Evolutionary conservation across 2,797 vertebrate genomes (phyloP).

Genomic region (Leptatherina wallacei): DNA sequence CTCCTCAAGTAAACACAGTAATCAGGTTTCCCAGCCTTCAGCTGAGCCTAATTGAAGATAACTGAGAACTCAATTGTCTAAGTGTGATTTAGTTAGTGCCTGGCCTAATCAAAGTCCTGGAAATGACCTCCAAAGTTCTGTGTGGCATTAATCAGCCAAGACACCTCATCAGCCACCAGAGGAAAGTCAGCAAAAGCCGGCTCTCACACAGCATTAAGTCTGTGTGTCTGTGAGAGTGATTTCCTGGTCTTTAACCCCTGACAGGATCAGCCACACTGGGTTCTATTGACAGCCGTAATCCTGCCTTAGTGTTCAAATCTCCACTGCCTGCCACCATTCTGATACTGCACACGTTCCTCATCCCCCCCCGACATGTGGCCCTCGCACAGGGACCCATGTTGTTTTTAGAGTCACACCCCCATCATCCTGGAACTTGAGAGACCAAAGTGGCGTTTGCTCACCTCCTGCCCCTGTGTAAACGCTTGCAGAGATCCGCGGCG

Average conservation of each 20-base stretch:
- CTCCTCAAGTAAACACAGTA: slow-evolving; percentile 67
- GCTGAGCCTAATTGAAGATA: slow-evolving; percentile 70
- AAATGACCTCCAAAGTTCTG: slow-evolving; percentile 76
- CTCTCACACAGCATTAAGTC: slow-evolving; percentile 51
- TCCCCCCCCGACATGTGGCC: slow-evolving; percentile 57
- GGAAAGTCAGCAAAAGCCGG: slow-evolving; percentile 46
- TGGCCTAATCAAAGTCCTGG: slow-evolving; percentile 77
- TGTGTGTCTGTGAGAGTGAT: slow-evolving; percentile 50
- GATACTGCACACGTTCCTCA: slow-evolving; percentile 63
- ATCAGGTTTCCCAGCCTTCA: slow-evolving; percentile 70
- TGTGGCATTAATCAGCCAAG: slow-evolving; percentile 73
- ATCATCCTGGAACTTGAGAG: slow-evolving; percentile 15
- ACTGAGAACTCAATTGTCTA: slow-evolving; percentile 72
- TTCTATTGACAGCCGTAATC: slow-evolving; percentile 77
- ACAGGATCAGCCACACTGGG: slow-evolving; percentile 78
- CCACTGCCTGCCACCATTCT: slow-evolving; percentile 57
- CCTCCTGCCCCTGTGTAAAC: slow-evolving; percentile 51
- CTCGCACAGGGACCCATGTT: slow-evolving; percentile 44
- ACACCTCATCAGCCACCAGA: slow-evolving; percentile 73
- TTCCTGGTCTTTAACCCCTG: slow-evolving; percentile 76
- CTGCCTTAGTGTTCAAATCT: slow-evolving; percentile 66
- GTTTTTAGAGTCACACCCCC: slow-evolving; percentile 55
- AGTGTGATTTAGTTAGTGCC: slow-evolving; percentile 77
- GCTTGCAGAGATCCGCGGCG: slow-evolving; percentile 46
- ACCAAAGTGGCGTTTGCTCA: slow-evolving; percentile 35